Evolutionary conservation across 2,888 invertebrate genomes (phyloP).

Genomic region (Eudasyphora cyanicolor): DNA sequence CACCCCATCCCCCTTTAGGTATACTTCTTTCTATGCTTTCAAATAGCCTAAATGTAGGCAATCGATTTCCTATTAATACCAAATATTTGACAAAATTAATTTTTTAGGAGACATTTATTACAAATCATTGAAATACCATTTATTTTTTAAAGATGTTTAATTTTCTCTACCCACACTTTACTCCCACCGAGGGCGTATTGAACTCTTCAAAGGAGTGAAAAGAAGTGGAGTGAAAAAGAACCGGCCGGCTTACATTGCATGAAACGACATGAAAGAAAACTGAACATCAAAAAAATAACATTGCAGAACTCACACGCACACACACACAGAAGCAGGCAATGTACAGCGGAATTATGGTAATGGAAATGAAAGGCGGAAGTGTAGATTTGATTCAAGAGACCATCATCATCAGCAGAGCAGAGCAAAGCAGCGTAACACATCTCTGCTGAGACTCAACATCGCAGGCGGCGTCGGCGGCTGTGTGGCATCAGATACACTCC

Average conservation of each 20-base stretch:
- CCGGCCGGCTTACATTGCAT: neutral
- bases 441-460: neutral
- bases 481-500: slow-evolving; percentile 3
- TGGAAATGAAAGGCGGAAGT: slow-evolving; percentile 59
- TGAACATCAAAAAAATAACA: neutral
- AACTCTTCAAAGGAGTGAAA: neutral
- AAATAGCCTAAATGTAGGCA: no score
- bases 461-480: neutral
- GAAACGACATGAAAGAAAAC: neutral
- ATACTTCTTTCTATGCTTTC: no score
- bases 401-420: slow-evolving; percentile 8
- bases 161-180: no score
- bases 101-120: no score
- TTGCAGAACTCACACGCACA: neutral
- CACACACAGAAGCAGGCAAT: neutral
- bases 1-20: no score
- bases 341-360: slow-evolving; percentile 16
- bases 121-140: no score
- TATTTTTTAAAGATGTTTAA: no score
- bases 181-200: no score
- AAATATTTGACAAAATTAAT: no score
- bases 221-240: neutral
- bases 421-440: neutral
- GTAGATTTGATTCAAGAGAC: slow-evolving; percentile 61
- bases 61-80: no score